A percentile compares a stretch with the other conserved stretches of the same genome.
phyloP scores from a whole-genome alignment of 2,888 invertebrate species.

The Leucozona laternaria region DNA sequence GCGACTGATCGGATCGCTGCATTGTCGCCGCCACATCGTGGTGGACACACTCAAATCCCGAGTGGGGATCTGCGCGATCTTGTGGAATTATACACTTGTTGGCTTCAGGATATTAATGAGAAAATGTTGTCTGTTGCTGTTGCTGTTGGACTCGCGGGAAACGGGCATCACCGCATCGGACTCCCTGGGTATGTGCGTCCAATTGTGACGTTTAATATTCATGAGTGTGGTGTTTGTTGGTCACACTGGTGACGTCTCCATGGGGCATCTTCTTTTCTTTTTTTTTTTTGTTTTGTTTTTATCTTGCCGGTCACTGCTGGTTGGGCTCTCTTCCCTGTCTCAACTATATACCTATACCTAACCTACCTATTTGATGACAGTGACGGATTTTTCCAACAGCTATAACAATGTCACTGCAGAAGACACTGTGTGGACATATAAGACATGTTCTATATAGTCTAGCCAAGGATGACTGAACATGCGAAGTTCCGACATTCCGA shows the following conservation, averaged over 20 bases:
- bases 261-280: slow-evolving; percentile 54
- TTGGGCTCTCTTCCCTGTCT: slow-evolving; percentile 37
- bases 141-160: neutral
- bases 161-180: too few species aligned
- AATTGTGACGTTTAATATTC: slow-evolving; percentile 76
- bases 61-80: slow-evolving; percentile 26
- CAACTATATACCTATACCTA: neutral
- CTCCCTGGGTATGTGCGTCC: slow-evolving; percentile 73
- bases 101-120: slow-evolving; percentile 74
- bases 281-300: slow-evolving; percentile 32
- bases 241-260: slow-evolving; percentile 67
- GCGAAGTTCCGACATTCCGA: slow-evolving; percentile 10
- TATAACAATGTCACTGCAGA: slow-evolving; percentile 63
- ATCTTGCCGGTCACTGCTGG: slow-evolving; percentile 57
- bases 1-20: slow-evolving; percentile 57
- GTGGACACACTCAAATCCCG: slow-evolving; percentile 48
- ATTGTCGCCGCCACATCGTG: slow-evolving; percentile 49
- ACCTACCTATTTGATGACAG: slow-evolving; percentile 58
- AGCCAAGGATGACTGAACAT: slow-evolving; percentile 67
- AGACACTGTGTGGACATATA: slow-evolving; percentile 59
- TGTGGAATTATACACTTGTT: slow-evolving; percentile 63
- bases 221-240: slow-evolving; percentile 55
- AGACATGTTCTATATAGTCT: slow-evolving; percentile 42
- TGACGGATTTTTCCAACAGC: slow-evolving; percentile 71
- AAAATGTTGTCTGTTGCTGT: slow-evolving; percentile 47